Evolutionary conservation across 2,797 vertebrate genomes (phyloP), one percentile per base, ranked within the genome.

Genomic region (Eulemur coronatus): DNA sequence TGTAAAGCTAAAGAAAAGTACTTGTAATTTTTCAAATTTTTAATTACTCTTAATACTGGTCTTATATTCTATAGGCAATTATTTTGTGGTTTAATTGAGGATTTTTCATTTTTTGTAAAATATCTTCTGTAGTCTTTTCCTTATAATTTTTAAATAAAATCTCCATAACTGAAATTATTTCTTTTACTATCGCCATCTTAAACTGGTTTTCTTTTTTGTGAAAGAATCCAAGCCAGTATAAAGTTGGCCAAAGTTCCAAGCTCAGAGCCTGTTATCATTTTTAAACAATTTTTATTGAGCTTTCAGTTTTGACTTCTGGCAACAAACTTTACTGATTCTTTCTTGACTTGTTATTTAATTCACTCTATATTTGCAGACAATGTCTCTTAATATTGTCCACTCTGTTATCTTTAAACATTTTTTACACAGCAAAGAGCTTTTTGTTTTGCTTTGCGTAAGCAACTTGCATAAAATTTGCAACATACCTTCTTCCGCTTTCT

Each of bases 71-170:
- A 33, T 13, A 82, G 41, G 28, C 11, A 92, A 82, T 89, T 90
- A 67, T 50, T 94, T 84, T 94, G 61, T 86, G 30, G 28, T 89
- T 95, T 78, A 86, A 93, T n/a, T 89, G 48, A 94, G 72, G 41
- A 73, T 59, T 24, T 78, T 79, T 91, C 12, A 41, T 86, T 81
- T 91, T 97, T 67, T 50, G n/a, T 61, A 65, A 91, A 95, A 89
- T 91, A 84, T 20, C 13, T 50, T 61, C 81, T 85, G 50, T 30
- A 81, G 50, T 84, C 26, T 84, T 73, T n/a, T 69, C 17, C 38
- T 55, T 65, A 75, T 48, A 41, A 67, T n/a, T 96, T 92, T 90
- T 33, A 70, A 90, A 90, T 55, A 72, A 86, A 57, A 88, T 84
- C 72, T 89, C 18, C n/a, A 52, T 73, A 78, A 79, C 7, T 82